phyloP scores from a whole-genome alignment of 2,113 vertebrate species.

The Megaptera novaeangliae region DNA sequence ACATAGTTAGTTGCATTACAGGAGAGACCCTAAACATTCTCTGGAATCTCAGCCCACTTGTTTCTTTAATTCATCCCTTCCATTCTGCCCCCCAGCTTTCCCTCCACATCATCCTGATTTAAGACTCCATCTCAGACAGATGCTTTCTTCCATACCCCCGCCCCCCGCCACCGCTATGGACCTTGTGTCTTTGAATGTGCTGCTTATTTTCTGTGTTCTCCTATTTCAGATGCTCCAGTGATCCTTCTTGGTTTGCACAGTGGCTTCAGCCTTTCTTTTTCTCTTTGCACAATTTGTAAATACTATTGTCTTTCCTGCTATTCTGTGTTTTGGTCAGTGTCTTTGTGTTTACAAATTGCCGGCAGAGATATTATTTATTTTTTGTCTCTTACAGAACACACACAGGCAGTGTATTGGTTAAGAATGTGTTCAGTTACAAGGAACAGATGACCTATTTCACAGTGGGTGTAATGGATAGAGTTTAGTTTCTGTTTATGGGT shows the following conservation, averaged over 20 bases:
- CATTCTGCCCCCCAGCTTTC: neutral
- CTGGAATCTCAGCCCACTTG: neutral
- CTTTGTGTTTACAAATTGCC: neutral
- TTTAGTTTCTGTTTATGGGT: neutral
- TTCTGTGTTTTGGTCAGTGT: neutral
- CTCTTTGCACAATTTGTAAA: neutral
- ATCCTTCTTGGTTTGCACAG: neutral
- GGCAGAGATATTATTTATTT: neutral
- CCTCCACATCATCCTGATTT: neutral
- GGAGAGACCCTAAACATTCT: neutral
- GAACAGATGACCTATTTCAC: neutral
- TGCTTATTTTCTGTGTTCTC: neutral
- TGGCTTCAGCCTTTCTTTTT: neutral
- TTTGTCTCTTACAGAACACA: neutral
- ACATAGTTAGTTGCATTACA: neutral
- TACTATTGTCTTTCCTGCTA: neutral
- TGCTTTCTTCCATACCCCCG: neutral
- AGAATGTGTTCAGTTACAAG: neutral
- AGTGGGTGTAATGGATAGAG: neutral
- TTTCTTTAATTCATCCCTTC: neutral
- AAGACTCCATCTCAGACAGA: neutral
- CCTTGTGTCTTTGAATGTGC: neutral
- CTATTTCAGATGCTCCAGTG: neutral
- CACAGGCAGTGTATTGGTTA: neutral
- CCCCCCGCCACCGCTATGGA: neutral